Evolutionary conservation across 2,113 vertebrate genomes (phyloP), one percentile per base, ranked within the genome.

Genomic region (Podiceps cristatus): DNA sequence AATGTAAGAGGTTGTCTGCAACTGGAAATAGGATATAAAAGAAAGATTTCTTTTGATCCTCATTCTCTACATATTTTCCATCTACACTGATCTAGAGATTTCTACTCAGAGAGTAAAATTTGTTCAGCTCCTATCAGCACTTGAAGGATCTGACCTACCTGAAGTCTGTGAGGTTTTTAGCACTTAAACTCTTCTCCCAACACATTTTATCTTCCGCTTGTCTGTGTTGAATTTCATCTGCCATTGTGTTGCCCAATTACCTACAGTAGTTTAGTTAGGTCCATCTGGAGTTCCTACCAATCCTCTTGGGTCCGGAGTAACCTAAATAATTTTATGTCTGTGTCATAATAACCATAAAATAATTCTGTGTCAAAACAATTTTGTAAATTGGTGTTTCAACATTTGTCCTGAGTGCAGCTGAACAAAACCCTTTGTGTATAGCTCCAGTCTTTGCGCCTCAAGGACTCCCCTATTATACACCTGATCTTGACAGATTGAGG

Each of bases 401-500:
- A 89, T 96, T 96, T 89, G 97, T 93, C 96, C 94, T 95, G 77
- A 92, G 96, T 44, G 68, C 84, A 66, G 86, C 60, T 73, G 84
- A 97, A 94, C 73, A 91, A 90, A 91, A 94, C 92, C 96, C 96
- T 98, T 73, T 96, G 95, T 95, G 95, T 91, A 95, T 91, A 93
- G 91, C 88, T 95, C 24, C 20, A 90, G 94, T 60, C 96, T 98
- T 98, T 98, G 96, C 85, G 97, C 97, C 97, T 97, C 95, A 97
- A 98, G 97, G 96, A 97, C 95, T 93, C 87, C 93, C 85, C 93
- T 93, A 93, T 90, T 77, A 76, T 92, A 98, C 97, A 98, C 97
- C 98, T 98, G 97, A 89, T 96, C 97, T 97, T 98, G 98, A 97
- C 98, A 98, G 98, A 98, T 97, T 98, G 98, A 98, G 97, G 96